These are phyloP conservation scores for Phallusia fumigata DNA, from an alignment of 23 tunicate genomes.

Conservation along the genomic window DNA sequence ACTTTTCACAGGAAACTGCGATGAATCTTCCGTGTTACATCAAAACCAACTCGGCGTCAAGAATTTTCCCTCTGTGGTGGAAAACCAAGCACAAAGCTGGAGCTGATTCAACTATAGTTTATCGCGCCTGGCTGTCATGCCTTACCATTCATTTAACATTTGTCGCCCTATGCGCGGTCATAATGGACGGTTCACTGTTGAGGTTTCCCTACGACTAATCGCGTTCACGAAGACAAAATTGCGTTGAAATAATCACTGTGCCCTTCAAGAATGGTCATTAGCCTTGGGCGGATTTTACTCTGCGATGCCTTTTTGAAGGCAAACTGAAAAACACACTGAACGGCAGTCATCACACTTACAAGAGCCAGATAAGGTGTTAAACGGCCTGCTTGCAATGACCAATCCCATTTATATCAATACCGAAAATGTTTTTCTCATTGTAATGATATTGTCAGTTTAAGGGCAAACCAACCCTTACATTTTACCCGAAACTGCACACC, in stretches of 20 bases:
- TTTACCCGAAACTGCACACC: no score
- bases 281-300: no score
- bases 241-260: neutral
- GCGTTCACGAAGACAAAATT: neutral
- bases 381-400: no score
- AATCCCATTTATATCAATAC: no score
- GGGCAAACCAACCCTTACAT: no score
- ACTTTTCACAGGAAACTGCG: neutral
- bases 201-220: neutral
- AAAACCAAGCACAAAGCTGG: slow-evolving; percentile 7
- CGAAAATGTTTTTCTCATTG: no score
- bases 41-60: neutral
- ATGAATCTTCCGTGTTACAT: neutral
- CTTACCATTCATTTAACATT: slow-evolving; percentile 18
- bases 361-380: no score
- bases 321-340: no score
- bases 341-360: no score
- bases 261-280: no score
- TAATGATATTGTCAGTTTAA: no score
- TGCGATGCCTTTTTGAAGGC: no score
- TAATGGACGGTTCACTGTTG: slow-evolving; percentile 5
- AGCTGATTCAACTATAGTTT: neutral
- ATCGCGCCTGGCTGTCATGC: slow-evolving; percentile 26
- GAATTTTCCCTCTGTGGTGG: neutral
- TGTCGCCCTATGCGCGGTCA: slow-evolving; percentile 12